Base-by-base conservation (phyloP, 2,113 vertebrate species). In the Syngnathus typhle region DNA sequence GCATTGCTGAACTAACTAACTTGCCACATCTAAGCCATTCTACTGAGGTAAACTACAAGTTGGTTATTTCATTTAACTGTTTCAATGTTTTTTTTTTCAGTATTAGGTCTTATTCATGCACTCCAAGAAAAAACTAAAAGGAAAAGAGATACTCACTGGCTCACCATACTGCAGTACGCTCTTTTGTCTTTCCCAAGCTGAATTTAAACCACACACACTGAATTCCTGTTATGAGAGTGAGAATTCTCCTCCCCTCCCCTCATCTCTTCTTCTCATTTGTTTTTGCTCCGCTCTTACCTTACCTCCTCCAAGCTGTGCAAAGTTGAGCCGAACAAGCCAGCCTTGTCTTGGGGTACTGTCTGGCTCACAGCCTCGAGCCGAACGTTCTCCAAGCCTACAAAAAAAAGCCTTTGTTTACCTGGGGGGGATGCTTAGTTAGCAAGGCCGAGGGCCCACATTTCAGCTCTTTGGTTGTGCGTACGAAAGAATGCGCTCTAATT, bases 101-200 rank as follows among this genome's bases (percentile, higher is more conserved):
- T 27, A 32, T 64, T 16, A 4, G 43, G n/a, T 55, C 46, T 2
- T 21, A 16, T 27, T 32, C 12, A 44, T 4, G 61, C 15, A 60
- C 7, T 16, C 46, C 13, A 1, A 21, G n/a, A 93, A 19, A 56
- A 27, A 55, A 55, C 1, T 27, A n/a, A 6, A 21, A 11, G 41
- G 10, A 67, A 67, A 46, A 19, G 9, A 6, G 47, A 21, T 82
- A 76, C 96, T 98, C 85, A 99, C 96, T 89, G 92, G 77, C 89
- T 92, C 79, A 89, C 92, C 96, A 98, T 98, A 72, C 75, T 93
- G 78, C 83, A 73, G 49, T 12, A 51, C 5, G 32, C 16, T 65
- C 68, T 70, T 36, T 16, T 6, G 18, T 58, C 5, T 56, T 65
- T 44, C 60, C 36, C 13, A 55, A 52, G 58, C 61, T 67, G 44